Evolutionary conservation across 2,113 vertebrate species (phyloP), one percentile per base, ranked within the genome.

Genomic region (Anolis sagrei): DNA sequence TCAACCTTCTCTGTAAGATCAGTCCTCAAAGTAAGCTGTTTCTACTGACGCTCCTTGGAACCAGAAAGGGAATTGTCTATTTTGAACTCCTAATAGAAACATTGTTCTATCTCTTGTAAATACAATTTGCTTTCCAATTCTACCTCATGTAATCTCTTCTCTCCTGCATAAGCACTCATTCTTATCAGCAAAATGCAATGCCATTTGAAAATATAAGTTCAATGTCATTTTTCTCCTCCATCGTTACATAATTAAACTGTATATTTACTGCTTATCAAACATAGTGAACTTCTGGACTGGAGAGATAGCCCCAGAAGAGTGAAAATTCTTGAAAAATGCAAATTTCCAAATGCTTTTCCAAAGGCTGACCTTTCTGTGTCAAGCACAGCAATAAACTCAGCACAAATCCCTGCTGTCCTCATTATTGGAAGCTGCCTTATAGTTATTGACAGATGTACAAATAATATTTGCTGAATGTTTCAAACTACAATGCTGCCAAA

Each of bases 121-220:
- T 92, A 96, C 93, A 96, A 95, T 95, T 95, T 96, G 86, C 94
- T 94, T 95, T 92, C 93, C 95, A 93, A 91, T 95, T 95, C 89
- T 91, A 58, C 92, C 87, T 91, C 90, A 89, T 94, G 90, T 95
- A 96, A 96, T 96, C 95, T 95, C 91, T 92, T 95, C 91, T 82
- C 89, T 83, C 89, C 66, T 83, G 83, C 82, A 82, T 34, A 85
- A 94, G 92, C 83, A 89, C 90, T 91, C 88, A 86, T 91, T 92
- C 96, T 96, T 96, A 96, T 96, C 95, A 95, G 89, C 86, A 88
- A 79, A 94, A 89, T 89, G 91, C 93, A 96, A 94, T 87, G 87
- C 34, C 3, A 11, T 81, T 82, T 92, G 88, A 94, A 95, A 93
- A 93, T 90, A 94, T 88, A 94, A 92, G 91, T 93, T 94, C 91